Conservation (phyloP, 2,888 invertebrate genomes). For the Orchestes rusci region DNA sequence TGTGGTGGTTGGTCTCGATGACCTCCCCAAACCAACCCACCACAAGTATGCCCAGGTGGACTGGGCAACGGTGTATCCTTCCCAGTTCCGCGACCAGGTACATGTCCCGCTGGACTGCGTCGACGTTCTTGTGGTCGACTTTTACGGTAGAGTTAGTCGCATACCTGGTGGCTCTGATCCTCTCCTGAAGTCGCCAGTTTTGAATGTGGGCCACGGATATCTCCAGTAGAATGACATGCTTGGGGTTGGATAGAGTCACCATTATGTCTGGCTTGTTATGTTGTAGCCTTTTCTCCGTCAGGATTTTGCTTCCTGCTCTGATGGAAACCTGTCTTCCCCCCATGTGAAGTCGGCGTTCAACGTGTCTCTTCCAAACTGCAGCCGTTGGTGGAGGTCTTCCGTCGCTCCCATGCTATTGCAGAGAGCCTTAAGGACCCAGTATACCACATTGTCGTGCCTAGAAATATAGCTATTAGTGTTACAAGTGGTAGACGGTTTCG, state of each 20-base stretch:
- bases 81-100: conserved; percentile 7
- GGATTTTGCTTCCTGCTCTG: conserved; percentile 10
- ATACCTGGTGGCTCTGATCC: conserved; percentile 10
- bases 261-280: too few relatives aligned
- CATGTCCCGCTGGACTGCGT: conserved; percentile 1
- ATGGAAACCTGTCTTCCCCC: conserved; percentile 1
- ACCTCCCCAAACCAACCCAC: conserved; percentile 12
- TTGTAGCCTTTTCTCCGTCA: too few relatives aligned
- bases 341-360: neutral
- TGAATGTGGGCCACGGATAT: conserved; percentile 15
- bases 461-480: conserved; percentile 17
- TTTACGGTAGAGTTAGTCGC: conserved; percentile 8
- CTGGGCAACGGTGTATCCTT: conserved; percentile 11
- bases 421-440: conserved; percentile 20
- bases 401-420: conserved; percentile 13
- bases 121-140: neutral
- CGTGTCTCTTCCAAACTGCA: conserved; percentile 14
- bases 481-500: conserved; percentile 28
- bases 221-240: conserved; percentile 10
- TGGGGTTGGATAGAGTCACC: conserved; percentile 8
- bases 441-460: conserved; percentile 27
- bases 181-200: conserved; percentile 11
- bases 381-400: neutral
- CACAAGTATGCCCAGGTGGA: conserved; percentile 1
- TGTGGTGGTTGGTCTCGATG: too few relatives aligned